A percentile compares a stretch with the other conserved stretches of the same genome.
These are phyloP conservation scores for Lynx canadensis DNA, from an alignment of 2,113 vertebrate genomes.

Conservation along the genomic window DNA sequence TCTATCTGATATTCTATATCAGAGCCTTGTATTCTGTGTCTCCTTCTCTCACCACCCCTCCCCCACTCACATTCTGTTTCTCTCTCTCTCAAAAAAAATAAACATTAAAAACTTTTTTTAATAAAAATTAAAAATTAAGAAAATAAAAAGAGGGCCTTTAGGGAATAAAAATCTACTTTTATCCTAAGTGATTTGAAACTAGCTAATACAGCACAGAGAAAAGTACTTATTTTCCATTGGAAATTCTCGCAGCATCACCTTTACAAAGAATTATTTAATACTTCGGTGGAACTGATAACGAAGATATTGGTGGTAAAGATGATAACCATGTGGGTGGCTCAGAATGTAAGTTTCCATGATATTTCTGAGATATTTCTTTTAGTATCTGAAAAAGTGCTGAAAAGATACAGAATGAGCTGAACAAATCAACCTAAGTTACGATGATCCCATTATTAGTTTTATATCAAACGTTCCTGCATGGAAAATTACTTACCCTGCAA, in stretches of 20 bases:
- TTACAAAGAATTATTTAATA: not conserved
- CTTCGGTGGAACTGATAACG: not conserved
- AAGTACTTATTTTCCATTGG: not conserved
- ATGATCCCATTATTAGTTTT: not conserved
- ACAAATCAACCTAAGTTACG: not conserved
- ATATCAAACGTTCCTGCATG: not conserved
- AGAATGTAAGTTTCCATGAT: not conserved
- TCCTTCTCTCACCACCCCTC: no score
- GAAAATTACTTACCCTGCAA: conserved; percentile 20
- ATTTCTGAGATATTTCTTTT: not conserved
- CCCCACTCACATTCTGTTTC: no score
- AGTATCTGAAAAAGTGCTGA: not conserved
- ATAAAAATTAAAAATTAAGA: no score
- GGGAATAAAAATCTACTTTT: not conserved
- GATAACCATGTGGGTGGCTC: not conserved
- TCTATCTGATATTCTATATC: no score
- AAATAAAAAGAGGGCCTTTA: not conserved
- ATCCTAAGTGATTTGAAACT: conserved; percentile 6
- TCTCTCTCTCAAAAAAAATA: no score
- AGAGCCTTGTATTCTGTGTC: no score
- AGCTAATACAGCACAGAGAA: not conserved
- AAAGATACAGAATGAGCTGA: not conserved
- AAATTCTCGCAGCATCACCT: not conserved
- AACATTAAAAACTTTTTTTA: no score
- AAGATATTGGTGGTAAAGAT: not conserved